phyloP scores from a whole-genome alignment of 2,797 vertebrate species.

The Liasis olivaceus region DNA sequence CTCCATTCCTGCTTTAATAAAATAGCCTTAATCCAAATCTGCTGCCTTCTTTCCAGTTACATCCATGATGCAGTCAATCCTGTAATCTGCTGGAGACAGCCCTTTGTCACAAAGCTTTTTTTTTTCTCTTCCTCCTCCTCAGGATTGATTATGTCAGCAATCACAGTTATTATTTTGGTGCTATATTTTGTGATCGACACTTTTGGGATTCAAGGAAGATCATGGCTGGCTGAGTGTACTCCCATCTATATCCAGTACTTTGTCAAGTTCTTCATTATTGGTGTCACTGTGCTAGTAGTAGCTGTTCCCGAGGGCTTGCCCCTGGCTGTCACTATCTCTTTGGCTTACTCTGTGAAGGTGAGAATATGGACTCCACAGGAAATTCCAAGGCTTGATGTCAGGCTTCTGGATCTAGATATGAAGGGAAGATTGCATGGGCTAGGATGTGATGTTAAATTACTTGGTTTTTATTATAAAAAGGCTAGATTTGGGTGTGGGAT shows the following conservation, averaged over 20 bases:
- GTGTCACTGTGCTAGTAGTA: conserved; percentile 94
- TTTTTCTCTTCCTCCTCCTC: not conserved
- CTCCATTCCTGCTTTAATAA: not conserved
- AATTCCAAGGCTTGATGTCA: not conserved
- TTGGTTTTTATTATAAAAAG: not conserved
- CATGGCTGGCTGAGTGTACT: conserved; percentile 89
- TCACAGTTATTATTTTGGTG: conserved; percentile 94
- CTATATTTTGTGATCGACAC: conserved; percentile 93
- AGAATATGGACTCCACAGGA: not conserved
- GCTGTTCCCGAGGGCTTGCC: conserved; percentile 96
- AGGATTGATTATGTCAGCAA: conserved; percentile 95
- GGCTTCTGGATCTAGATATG: not conserved
- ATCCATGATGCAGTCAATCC: not conserved
- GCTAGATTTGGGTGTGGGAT: not conserved
- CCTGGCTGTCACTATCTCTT: conserved; percentile 93
- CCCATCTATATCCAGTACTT: conserved; percentile 97
- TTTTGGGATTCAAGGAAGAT: conserved; percentile 81
- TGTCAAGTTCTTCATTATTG: conserved; percentile 99
- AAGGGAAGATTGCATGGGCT: not conserved
- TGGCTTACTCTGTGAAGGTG: conserved; percentile 98
- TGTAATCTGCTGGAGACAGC: not conserved
- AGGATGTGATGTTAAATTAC: not conserved
- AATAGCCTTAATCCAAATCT: not conserved
- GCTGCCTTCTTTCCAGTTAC: not conserved
- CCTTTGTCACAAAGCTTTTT: not conserved